Percentiles rank a stretch among this genome's conserved stretches.
phyloP scores from a whole-genome alignment of 35 echinoderm and acorn worm genomes.

The Holothuria glaberrima region DNA sequence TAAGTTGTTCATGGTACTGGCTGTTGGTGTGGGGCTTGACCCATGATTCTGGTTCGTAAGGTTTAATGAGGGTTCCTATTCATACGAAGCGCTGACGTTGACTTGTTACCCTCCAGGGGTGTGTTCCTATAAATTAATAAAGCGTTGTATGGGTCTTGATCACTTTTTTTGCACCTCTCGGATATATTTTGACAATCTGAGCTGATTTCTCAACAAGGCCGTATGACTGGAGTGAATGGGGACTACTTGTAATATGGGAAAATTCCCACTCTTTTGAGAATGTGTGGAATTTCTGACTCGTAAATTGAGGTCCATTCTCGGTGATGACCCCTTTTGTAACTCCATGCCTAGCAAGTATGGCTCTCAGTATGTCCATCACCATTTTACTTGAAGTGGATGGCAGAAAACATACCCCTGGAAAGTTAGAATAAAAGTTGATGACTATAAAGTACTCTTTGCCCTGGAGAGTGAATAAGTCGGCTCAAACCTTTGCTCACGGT shows the following conservation, averaged over 20 bases:
- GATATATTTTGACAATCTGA: constrained; percentile 35
- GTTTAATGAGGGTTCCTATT: constrained; percentile 47
- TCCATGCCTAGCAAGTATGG: constrained; percentile 59
- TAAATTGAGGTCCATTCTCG: constrained; percentile 28
- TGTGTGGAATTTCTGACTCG: constrained; percentile 40
- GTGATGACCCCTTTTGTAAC: constrained; percentile 32
- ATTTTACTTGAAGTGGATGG: constrained; percentile 25
- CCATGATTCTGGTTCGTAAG: constrained; percentile 41
- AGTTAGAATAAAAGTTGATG: constrained; percentile 74
- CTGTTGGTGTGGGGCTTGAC: not conserved
- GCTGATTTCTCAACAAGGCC: constrained; percentile 47
- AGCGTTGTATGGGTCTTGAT: constrained; percentile 48
- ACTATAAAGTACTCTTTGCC: constrained; percentile 33
- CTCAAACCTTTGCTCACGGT: constrained; percentile 39
- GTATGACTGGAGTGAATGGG: constrained; percentile 47
- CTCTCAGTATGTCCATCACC: constrained; percentile 61
- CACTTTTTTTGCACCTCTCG: constrained; percentile 49
- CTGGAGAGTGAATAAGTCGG: constrained; percentile 46
- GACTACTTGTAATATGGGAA: constrained; percentile 46
- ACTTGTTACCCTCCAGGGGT: constrained; percentile 54
- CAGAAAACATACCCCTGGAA: constrained; percentile 30
- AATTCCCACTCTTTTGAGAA: constrained; percentile 70
- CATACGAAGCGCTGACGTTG: constrained; percentile 46
- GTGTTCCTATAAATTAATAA: constrained; percentile 38
- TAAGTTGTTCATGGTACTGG: not conserved